Evolutionary conservation across 2,888 invertebrate genomes (phyloP), one percentile per base, ranked within the genome.

Genomic region (Yponomeuta evonymella): DNA sequence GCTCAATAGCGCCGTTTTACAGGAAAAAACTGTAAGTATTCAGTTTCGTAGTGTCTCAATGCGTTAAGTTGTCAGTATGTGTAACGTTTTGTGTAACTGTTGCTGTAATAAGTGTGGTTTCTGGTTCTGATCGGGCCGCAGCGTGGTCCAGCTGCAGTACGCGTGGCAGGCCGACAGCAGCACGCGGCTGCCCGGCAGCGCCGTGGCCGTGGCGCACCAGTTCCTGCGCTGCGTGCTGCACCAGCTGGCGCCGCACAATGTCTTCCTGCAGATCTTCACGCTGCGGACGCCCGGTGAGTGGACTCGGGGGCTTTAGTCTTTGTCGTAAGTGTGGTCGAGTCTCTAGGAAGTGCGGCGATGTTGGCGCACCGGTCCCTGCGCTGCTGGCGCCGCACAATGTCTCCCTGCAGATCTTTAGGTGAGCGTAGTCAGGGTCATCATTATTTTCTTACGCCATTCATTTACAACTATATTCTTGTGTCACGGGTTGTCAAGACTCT

Each of bases 191-290:
- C 98, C 99, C 0, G 98, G 99, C 73, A 98, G 98, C 81, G 97
- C 97, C 4, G 96, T 97, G 74, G 98, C 98, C 82, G 98, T 99
- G 48, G 99, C 99, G 33, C 96, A 98, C 84, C 99, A 99, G 90
- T 98, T 99, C 91, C 93, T 99, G 73, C 95, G 99, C 76, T 99
- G 99, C 83, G 97, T 98, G 73, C 93, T 99, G 71, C 99, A 99
- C 83, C 98, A 99, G 88, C 93, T 99, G 71, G 98, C 99, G 0
- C 98, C 98, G 0, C 98, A 99, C 87, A 98, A 98, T 75, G 97
- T 99, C 73, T 99, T 99, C 86, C 94, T 97, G 75, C 99, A 99
- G 91, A 95, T 99, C 83, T 98, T 99, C 86, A 95, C 98, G 86
- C 97, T 97, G 15, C 95, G 96, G 80, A 95, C 97, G 73, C 96